phyloP scores from a whole-genome alignment of 2,888 invertebrate species.

The Lottia gigantea region DNA sequence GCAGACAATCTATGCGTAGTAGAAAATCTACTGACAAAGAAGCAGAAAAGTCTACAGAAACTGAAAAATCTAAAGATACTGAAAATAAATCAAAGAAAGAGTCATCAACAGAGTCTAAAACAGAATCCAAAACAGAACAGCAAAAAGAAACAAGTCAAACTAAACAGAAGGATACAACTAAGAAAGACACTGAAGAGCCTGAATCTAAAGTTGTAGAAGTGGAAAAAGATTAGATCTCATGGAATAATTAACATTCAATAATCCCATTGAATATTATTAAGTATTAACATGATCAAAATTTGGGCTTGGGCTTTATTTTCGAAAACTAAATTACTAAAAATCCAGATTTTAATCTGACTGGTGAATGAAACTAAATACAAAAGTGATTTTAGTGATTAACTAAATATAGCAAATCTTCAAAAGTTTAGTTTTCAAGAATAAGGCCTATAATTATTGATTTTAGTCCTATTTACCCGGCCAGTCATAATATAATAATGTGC shows the following conservation, averaged over 20 bases:
- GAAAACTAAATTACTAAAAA: too few relatives aligned
- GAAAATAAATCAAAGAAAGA: slow-evolving; percentile 13
- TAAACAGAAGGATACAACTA: slow-evolving; percentile 13
- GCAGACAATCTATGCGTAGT: background rate
- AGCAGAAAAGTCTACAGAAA: slow-evolving; percentile 7
- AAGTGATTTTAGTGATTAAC: too few relatives aligned
- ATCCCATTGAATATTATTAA: too few relatives aligned
- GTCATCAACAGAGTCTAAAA: background rate
- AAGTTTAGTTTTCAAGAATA: too few relatives aligned
- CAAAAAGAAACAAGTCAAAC: slow-evolving; percentile 11
- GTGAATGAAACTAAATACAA: too few relatives aligned
- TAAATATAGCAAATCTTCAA: too few relatives aligned
- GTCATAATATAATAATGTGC: too few relatives aligned
- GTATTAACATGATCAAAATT: too few relatives aligned
- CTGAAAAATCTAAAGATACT: slow-evolving; percentile 16
- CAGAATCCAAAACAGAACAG: slow-evolving; percentile 8
- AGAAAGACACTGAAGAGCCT: slow-evolving; percentile 13
- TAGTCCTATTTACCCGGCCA: too few relatives aligned
- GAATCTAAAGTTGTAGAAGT: slow-evolving; percentile 13
- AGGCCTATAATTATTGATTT: too few relatives aligned
- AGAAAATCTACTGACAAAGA: background rate
- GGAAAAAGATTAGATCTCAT: slow-evolving; percentile 15
- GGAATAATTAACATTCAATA: background rate
- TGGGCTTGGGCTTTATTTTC: too few relatives aligned
- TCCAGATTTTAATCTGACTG: too few relatives aligned